Evolutionary conservation across 2,113 vertebrate species (phyloP).

Genomic region (Bubo bubo): DNA sequence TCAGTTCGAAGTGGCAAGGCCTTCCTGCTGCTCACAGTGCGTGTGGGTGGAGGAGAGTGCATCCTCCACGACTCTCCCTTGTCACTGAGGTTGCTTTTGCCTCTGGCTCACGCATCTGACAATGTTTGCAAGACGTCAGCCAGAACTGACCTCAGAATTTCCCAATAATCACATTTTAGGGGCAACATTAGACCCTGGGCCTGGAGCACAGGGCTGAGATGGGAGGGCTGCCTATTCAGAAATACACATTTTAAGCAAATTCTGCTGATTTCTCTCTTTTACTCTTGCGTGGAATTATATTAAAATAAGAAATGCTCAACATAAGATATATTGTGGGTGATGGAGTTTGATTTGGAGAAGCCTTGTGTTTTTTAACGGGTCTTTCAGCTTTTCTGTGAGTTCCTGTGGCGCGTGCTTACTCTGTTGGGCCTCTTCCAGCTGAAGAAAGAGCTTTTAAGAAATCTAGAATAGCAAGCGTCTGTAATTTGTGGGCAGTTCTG

Average conservation of each 20-base stretch:
- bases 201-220: background rate
- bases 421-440: background rate
- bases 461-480: background rate
- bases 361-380: background rate
- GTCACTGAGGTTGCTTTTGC: background rate
- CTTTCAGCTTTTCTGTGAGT: background rate
- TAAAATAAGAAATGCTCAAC: background rate
- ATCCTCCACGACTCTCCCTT: background rate
- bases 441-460: background rate
- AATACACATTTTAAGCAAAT: background rate
- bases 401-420: rapidly evolving
- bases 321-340: background rate
- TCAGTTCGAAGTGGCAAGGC: background rate
- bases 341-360: background rate
- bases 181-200: background rate
- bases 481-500: background rate
- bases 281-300: background rate
- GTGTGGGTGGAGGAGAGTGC: rapidly evolving
- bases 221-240: background rate
- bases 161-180: background rate
- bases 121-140: background rate
- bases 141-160: background rate
- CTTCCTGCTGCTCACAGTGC: background rate
- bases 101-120: background rate
- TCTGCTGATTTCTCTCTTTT: background rate